Base-by-base conservation (phyloP, 2,797 vertebrate species). In the Neosilurus mollespiculum region DNA sequence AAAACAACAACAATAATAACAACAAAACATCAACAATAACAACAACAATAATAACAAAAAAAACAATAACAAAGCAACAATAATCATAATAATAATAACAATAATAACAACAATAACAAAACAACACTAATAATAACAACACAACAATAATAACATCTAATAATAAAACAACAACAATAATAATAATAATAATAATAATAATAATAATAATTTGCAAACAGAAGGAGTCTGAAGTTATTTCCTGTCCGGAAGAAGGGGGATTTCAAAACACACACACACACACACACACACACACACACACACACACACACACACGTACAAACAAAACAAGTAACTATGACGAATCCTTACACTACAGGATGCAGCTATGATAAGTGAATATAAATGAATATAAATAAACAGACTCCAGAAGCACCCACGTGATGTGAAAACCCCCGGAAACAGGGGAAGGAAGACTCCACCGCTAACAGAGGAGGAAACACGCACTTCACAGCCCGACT, bases 171-270 rank as follows among this genome's bases (percentile, higher is more conserved):
- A 30, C 30, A 30, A 30, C 2, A 30, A 30, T 30, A 30, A 30
- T 2, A 30, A 30, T 2, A 30, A 30, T 30, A 30, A 43, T 5
- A 14, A 65, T 4, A 62, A 62, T 2, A 62, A n/a, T 26, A 26
- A 26, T 30, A 10, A 14, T 65, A 30, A 65, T 43, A 8, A 43
- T 43, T 43, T 43, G 4, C 8, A 20, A 30, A 37, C 26, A 10
- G 34, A n/a, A 77, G 9, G 51, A 64, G 62, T 54, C 72, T 66
- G 22, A 78, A 78, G 75, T 62, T 76, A 56, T 77, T 77, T 77
- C 62, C 72, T 76, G 14, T 77, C 72, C 81, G 81, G 81, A 83
- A 83, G 53, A 15, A 76, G 43, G 54, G 34, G 59, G 62, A 54
- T 56, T 64, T 78, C 76, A 26, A 62, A 20, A 78, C 20, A 37